These are phyloP conservation scores for Thomomys bottae DNA, from an alignment of 2,113 vertebrate species.

Conservation along the genomic window DNA sequence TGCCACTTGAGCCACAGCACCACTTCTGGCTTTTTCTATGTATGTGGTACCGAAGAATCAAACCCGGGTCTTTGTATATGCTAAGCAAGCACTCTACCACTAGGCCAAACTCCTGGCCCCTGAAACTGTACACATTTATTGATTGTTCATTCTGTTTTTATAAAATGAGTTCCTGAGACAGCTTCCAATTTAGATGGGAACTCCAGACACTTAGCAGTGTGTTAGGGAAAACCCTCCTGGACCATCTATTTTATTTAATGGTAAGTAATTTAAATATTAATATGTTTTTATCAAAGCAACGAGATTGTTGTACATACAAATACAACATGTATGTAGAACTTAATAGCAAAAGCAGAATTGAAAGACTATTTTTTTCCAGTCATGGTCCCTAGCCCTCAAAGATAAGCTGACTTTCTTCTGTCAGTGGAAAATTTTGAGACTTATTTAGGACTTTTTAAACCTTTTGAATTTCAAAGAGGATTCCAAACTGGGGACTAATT, in stretches of 20 bases:
- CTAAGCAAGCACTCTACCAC: too few relatives aligned
- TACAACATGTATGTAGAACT: neutral
- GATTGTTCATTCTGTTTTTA: neutral
- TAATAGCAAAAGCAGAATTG: neutral
- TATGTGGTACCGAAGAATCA: too few relatives aligned
- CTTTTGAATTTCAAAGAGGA: conserved; percentile 59
- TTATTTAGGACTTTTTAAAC: conserved; percentile 52
- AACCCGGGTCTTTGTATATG: too few relatives aligned
- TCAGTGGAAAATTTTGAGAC: conserved; percentile 58
- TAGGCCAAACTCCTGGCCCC: too few relatives aligned
- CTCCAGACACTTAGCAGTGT: neutral
- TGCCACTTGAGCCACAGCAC: too few relatives aligned
- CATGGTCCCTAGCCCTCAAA: neutral
- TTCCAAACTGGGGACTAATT: conserved; percentile 71
- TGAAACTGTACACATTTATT: neutral
- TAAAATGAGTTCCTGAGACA: conserved; percentile 25
- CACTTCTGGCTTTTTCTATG: too few relatives aligned
- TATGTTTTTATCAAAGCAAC: neutral
- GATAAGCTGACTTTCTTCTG: conserved; percentile 26
- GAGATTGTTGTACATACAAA: neutral
- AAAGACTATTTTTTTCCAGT: conserved; percentile 26
- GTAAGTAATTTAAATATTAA: conserved; percentile 11
- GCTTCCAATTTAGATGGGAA: neutral
- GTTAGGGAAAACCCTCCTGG: neutral
- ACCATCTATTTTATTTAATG: neutral